phyloP scores from a whole-genome alignment of 2,797 vertebrate genomes.

The Phrynocephalus vlangalii region DNA sequence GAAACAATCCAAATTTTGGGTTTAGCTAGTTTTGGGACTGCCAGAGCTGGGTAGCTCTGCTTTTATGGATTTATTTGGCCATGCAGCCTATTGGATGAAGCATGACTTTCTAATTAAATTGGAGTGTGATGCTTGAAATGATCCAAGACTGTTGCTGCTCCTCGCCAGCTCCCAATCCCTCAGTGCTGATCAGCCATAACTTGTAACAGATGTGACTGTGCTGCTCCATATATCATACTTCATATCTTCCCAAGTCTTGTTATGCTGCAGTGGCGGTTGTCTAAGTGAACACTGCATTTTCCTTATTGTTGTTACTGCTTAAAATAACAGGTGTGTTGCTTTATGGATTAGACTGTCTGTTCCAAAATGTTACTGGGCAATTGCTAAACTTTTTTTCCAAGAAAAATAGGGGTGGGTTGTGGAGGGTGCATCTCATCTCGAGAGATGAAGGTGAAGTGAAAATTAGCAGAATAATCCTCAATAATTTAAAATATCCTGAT shows the following conservation, averaged over 20 bases:
- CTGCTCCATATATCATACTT: not conserved
- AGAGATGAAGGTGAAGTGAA: too few species aligned
- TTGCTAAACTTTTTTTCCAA: too few species aligned
- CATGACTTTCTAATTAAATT: conserved; percentile 59
- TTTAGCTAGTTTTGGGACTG: conserved; percentile 34
- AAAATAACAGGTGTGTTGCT: not conserved
- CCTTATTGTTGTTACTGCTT: not conserved
- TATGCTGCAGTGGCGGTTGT: not conserved
- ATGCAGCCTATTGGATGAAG: conserved; percentile 56
- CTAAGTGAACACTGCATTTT: not conserved
- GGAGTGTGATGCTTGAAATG: conserved; percentile 59
- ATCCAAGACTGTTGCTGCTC: conserved; percentile 17
- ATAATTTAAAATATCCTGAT: too few species aligned
- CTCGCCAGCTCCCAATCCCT: not conserved
- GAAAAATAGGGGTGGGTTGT: too few species aligned
- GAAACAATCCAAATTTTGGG: conserved; percentile 50
- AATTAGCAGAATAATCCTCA: too few species aligned
- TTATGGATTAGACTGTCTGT: too few species aligned
- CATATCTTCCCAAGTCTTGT: not conserved
- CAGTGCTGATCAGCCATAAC: not conserved
- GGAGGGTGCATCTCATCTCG: too few species aligned
- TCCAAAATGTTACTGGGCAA: too few species aligned
- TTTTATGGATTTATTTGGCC: conserved; percentile 45
- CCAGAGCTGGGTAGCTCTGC: conserved; percentile 59
- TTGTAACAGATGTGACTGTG: not conserved